Evolutionary conservation across 2,888 invertebrate genomes (phyloP).

Genomic region (Notocelia uddmanniana): DNA sequence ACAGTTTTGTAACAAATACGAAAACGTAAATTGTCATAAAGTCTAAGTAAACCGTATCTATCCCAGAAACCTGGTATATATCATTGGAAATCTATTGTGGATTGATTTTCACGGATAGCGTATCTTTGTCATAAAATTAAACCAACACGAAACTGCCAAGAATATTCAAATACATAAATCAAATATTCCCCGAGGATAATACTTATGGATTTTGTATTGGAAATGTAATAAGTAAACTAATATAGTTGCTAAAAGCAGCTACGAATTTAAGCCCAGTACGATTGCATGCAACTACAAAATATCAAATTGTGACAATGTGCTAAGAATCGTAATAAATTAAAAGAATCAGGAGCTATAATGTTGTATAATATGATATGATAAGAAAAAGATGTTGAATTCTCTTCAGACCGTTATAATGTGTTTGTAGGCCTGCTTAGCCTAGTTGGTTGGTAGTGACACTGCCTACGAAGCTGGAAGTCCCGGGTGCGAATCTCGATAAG

Average conservation of each 20-base stretch:
- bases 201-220: constrained; percentile 12
- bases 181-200: neutral
- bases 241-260: neutral
- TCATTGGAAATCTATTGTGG: constrained; percentile 21
- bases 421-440: too few species aligned
- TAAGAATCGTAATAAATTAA: neutral
- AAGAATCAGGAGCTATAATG: too few species aligned
- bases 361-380: too few species aligned
- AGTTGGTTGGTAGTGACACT: too few species aligned
- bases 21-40: constrained; percentile 19
- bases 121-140: constrained; percentile 22
- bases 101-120: constrained; percentile 21
- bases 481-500: too few species aligned
- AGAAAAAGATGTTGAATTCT: too few species aligned
- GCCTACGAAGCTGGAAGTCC: too few species aligned
- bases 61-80: constrained; percentile 20
- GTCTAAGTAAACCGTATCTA: constrained; percentile 23
- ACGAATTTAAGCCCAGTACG: neutral
- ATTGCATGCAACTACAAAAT: neutral
- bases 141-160: constrained; percentile 1
- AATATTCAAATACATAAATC: constrained; percentile 11
- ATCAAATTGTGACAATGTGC: neutral
- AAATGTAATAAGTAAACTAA: neutral
- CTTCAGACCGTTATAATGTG: too few species aligned
- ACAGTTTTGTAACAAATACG: constrained; percentile 15